phyloP scores from a whole-genome alignment of 2,113 vertebrate genomes.

The Scophthalmus maximus region DNA sequence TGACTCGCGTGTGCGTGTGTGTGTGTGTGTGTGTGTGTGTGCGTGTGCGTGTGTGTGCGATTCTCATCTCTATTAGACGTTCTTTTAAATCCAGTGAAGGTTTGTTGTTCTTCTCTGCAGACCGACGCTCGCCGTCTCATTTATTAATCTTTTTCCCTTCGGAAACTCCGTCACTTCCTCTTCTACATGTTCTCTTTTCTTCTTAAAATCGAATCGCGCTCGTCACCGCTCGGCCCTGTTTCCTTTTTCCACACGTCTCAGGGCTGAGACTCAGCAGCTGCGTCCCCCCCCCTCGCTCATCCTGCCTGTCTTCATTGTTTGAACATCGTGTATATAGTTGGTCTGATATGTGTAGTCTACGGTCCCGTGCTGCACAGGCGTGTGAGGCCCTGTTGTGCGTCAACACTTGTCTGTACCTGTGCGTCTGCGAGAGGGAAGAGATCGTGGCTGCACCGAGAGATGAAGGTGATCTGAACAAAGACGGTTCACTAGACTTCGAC shows the following conservation, averaged over 20 bases:
- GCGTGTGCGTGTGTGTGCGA: neutral
- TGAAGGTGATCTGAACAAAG: no score
- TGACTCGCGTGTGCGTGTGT: neutral
- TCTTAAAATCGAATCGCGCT: slow-evolving; percentile 9
- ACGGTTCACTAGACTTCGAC: no score
- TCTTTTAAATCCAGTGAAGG: neutral
- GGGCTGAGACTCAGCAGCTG: slow-evolving; percentile 14
- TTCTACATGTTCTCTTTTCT: neutral
- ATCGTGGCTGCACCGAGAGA: neutral
- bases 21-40: neutral
- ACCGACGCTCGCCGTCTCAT: neutral
- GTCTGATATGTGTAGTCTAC: slow-evolving; percentile 70
- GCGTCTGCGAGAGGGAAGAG: neutral
- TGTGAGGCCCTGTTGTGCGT: slow-evolving; percentile 24
- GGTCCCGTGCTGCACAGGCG: neutral
- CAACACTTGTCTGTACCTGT: slow-evolving; percentile 1
- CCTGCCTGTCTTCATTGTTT: slow-evolving; percentile 39
- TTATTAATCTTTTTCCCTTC: neutral
- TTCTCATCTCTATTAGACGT: neutral
- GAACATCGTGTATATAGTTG: slow-evolving; percentile 46
- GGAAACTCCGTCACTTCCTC: slow-evolving; percentile 9
- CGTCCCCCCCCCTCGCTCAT: neutral
- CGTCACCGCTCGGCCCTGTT: slow-evolving; percentile 25
- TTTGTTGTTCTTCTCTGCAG: neutral
- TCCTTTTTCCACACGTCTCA: slow-evolving; percentile 28